Percentiles rank a stretch among this genome's conserved stretches.
These are phyloP conservation scores for Callospermophilus lateralis DNA, from an alignment of 2,113 vertebrate species.

Conservation along the genomic window DNA sequence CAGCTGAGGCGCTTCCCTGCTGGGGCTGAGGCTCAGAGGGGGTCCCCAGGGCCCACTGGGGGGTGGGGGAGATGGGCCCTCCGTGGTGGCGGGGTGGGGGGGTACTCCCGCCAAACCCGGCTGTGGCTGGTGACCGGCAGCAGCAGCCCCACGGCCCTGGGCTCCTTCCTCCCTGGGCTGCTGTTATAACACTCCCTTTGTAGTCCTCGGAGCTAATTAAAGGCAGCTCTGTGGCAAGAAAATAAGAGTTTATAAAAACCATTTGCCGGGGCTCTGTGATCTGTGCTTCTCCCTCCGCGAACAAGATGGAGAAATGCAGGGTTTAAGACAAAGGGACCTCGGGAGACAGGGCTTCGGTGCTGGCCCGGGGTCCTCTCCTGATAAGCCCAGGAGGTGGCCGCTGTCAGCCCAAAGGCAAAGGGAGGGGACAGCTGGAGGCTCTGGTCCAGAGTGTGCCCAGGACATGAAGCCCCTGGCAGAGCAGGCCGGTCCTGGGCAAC, in stretches of 20 bases:
- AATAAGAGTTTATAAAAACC: slow-evolving; percentile 93
- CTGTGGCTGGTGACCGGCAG: neutral
- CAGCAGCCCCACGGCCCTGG: neutral
- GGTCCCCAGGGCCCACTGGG: no score
- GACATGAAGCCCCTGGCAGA: neutral
- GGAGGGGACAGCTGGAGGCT: slow-evolving; percentile 45
- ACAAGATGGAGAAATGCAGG: slow-evolving; percentile 89
- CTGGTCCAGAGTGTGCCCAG: neutral
- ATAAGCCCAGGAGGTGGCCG: slow-evolving; percentile 69
- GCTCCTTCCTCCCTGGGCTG: slow-evolving; percentile 54
- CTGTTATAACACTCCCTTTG: slow-evolving; percentile 86
- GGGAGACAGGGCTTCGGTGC: neutral
- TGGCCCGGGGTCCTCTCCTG: neutral
- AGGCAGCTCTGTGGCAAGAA: slow-evolving; percentile 90
- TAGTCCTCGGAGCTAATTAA: slow-evolving; percentile 91
- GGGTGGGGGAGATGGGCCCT: neutral
- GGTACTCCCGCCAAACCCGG: neutral
- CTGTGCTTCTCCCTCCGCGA: slow-evolving; percentile 87
- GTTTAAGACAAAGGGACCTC: slow-evolving; percentile 63
- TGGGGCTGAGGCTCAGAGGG: neutral
- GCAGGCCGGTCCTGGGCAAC: neutral
- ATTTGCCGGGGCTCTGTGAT: slow-evolving; percentile 92
- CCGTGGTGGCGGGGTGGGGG: neutral
- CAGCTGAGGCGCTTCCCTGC: neutral
- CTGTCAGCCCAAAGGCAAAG: neutral